Conservation (phyloP, 2,113 vertebrate genomes). For the Misgurnus anguillicaudatus region DNA sequence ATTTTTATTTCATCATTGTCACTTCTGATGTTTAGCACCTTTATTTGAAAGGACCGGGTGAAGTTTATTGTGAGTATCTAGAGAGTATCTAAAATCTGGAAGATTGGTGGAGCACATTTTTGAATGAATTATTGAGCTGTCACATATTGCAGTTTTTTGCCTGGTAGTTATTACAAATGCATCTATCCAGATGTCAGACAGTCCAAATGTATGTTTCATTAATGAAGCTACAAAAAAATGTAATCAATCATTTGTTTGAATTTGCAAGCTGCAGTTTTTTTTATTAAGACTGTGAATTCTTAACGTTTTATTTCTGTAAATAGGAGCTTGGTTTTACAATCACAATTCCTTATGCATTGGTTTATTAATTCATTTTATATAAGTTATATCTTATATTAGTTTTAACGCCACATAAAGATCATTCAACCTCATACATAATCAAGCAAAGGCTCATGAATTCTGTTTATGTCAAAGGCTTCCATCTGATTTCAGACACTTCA, state of each 20-base stretch:
- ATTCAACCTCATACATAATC: not conserved
- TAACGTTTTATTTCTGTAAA: not conserved
- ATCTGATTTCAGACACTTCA: not conserved
- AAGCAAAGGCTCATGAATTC: not conserved
- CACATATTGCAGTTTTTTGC: slow-evolving; percentile 68
- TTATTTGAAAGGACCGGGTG: not conserved
- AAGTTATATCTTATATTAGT: too few species aligned
- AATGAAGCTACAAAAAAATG: slow-evolving; percentile 5
- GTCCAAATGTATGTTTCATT: slow-evolving; percentile 38
- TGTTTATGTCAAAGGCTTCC: not conserved
- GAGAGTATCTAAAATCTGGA: slow-evolving; percentile 40
- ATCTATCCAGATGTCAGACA: slow-evolving; percentile 61
- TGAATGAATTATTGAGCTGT: slow-evolving; percentile 67
- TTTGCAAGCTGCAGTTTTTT: not conserved
- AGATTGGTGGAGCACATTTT: slow-evolving; percentile 55
- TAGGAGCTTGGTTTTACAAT: not conserved
- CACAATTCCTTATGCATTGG: not conserved
- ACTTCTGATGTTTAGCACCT: not conserved
- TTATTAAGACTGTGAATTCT: not conserved
- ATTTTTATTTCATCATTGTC: not conserved
- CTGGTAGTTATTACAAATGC: slow-evolving; percentile 54
- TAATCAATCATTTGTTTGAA: slow-evolving; percentile 24
- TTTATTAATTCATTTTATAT: not conserved
- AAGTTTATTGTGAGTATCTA: not conserved
- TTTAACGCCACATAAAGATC: too few species aligned